phyloP scores from a whole-genome alignment of 2,888 invertebrate genomes.

The Parasteatoda lunata region DNA sequence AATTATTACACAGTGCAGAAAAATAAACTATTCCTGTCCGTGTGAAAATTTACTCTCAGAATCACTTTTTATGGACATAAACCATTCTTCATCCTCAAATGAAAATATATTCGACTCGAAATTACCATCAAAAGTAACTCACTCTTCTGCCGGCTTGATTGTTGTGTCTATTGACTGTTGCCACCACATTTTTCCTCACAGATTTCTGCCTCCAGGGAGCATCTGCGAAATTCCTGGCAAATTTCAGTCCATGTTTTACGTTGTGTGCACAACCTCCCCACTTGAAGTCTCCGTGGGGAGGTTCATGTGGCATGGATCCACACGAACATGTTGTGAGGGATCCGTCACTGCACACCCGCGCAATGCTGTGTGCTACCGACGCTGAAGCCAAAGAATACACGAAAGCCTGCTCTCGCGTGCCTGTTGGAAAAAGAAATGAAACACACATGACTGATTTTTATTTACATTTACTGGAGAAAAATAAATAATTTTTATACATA shows the following conservation, averaged over 20 bases:
- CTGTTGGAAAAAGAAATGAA: constrained; percentile 76
- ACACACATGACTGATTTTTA: background rate
- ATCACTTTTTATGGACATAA: too few relatives aligned
- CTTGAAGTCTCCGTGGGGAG: constrained; percentile 82
- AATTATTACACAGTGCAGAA: too few relatives aligned
- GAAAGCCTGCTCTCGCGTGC: constrained; percentile 94
- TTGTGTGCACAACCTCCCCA: constrained; percentile 99
- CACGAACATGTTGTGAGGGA: constrained; percentile 86
- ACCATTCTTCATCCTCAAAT: too few relatives aligned
- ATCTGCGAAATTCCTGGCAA: constrained; percentile 95
- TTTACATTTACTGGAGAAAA: background rate
- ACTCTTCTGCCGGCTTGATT: constrained; percentile 97
- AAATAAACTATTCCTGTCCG: too few relatives aligned
- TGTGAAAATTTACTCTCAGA: too few relatives aligned
- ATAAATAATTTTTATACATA: too few relatives aligned
- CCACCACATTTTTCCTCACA: constrained; percentile 71
- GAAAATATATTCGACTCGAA: background rate
- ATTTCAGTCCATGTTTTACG: constrained; percentile 93
- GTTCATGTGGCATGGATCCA: constrained; percentile 82
- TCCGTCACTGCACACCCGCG: constrained; percentile 95
- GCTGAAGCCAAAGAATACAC: constrained; percentile 97
- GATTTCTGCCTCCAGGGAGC: constrained; percentile 78
- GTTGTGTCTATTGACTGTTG: constrained; percentile 92
- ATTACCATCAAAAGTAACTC: constrained; percentile 76
- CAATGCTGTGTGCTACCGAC: constrained; percentile 93